Evolutionary conservation across 2,888 invertebrate genomes (phyloP), one percentile per base, ranked within the genome.

Genomic region (Frankliniella fusca): DNA sequence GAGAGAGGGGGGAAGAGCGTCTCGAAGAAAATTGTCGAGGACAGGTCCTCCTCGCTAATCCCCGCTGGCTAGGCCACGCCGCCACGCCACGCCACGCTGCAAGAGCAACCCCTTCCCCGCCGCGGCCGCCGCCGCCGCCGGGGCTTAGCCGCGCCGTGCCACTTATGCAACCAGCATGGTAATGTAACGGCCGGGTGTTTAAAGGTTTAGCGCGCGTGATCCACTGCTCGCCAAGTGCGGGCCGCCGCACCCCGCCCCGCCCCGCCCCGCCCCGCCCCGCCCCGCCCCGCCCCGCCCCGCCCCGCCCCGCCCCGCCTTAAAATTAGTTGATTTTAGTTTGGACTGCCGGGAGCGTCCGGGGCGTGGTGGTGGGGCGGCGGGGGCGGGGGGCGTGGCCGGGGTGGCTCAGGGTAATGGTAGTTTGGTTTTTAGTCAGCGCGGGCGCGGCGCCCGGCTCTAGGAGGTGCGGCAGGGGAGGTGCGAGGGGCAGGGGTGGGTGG

Each of bases 261-360:
- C 54, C 54, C 54, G 15, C 50, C 50, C 18, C 54, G 12, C 54
- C 18, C 54, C 18, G 15, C 18, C 54, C 18, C 54, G 12, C 54
- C 18, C 54, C 18, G 15, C 18, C 54, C 8, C 54, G 15, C 54
- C 54, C 3, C 54, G 54, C 54, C 54, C 38, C 54, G 54, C 54
- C 54, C n/a, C 65, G n/a, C 20, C 20, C 23, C 70, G 70, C n/a
- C 70, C 9, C 70, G 70, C 70, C 70, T 76, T 76, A 76, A 76
- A 76, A 76, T 76, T 76, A 76, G 70, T 76, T 76, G 70, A 76
- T 76, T 76, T 76, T 76, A 76, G 70, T 76, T 76, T 76, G 70
- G 70, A 27, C 54, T 18, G 54, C 38, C 5, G 23, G 27, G 70
- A 76, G 61, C 70, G 54, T 20, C 18, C 54, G 54, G 54, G 54